Evolutionary conservation across 2,113 vertebrate genomes (phyloP), one percentile per base, ranked within the genome.

Genomic region (Pluvialis apricaria): DNA sequence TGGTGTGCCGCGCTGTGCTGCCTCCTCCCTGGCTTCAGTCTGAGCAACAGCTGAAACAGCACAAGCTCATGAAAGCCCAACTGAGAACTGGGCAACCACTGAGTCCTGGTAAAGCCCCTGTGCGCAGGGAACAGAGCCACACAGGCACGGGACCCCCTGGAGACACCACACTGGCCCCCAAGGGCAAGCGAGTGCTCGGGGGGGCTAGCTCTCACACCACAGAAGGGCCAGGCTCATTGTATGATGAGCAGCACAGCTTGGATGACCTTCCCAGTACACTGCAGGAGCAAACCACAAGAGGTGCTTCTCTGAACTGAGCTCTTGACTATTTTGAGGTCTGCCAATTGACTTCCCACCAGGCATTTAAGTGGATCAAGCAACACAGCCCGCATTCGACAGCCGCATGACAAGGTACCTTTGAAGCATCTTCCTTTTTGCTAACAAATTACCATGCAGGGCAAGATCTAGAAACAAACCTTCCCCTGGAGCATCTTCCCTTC

Each of bases 121-220:
- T 10, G 8, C 16, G 13, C 51, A 29, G 61, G 60, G n/a, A 66
- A 40, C 25, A 66, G 51, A 81, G 26, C 31, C 44, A 58, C 1
- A 0, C 0, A 6, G 17, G 25, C 42, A 68, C 1, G 9, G 24
- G 24, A 47, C 0, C 0, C 22, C 25, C 32, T 31, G 34, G 18
- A 52, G 42, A 68, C 58, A 40, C 25, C 9, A 6, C 71, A 22
- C 45, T 62, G 60, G n/a, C 15, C 20, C 55, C 13, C 44, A n/a
- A n/a, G 18, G 65, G 14, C 28, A 25, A 51, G 49, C 11, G 3
- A 51, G 49, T 51, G 21, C 49, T 51, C 22, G 13, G 49, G 47
- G 49, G 24, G 22, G 22, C 49, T 51, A 13, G 49, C 22, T 51
- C 22, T 51, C 49, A 51, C 22, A 25, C 22, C 22, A 21, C 49